phyloP scores from a whole-genome alignment of 2,113 vertebrate species.

The Nycticebus coucang region DNA sequence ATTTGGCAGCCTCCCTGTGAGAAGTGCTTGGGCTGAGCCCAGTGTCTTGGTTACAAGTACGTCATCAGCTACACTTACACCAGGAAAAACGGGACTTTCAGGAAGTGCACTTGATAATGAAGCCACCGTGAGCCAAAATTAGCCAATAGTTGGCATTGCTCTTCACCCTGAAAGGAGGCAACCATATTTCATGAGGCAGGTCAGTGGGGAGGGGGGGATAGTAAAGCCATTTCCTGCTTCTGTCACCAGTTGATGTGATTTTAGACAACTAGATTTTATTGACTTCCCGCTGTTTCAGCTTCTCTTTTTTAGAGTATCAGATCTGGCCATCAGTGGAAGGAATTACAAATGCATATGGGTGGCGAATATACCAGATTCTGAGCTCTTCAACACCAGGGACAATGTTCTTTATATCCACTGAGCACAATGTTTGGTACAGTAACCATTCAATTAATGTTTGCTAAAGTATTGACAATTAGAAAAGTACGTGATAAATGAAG shows the following conservation, averaged over 20 bases:
- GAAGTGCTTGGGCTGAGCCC: not conserved
- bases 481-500: not conserved
- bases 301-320: not conserved
- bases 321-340: not conserved
- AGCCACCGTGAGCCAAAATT: conserved; percentile 18
- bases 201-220: not conserved
- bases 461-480: conserved; percentile 20
- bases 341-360: not conserved
- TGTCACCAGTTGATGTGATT: not conserved
- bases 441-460: not conserved
- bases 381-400: not conserved
- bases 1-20: not conserved
- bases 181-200: not conserved
- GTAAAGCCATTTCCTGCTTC: not conserved
- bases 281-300: not conserved
- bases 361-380: not conserved
- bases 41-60: conserved; percentile 58
- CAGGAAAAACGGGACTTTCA: conserved; percentile 57
- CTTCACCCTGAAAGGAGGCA: conserved; percentile 44
- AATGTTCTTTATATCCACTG: not conserved
- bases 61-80: conserved; percentile 40
- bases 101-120: conserved; percentile 63
- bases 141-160: conserved; percentile 1
- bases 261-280: not conserved
- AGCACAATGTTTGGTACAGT: not conserved